A percentile compares a stretch with the other conserved stretches of the same genome.
These are phyloP conservation scores for Drosophila lacicola DNA, from an alignment of 2,888 invertebrate genomes.

Conservation along the genomic window DNA sequence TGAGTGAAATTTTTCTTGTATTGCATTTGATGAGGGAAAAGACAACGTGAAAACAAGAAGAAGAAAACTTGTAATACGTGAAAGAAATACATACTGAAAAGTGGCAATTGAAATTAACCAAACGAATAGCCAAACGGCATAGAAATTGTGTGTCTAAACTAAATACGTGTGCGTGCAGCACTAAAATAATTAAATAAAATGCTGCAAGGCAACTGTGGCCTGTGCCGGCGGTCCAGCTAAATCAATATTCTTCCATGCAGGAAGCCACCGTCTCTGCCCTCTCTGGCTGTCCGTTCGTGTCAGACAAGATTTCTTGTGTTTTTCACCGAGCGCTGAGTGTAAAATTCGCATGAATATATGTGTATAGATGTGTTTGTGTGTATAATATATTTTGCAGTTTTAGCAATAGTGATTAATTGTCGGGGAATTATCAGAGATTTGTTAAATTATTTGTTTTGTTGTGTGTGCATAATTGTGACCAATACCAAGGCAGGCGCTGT, in stretches of 20 bases:
- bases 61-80: slow-evolving; percentile 75
- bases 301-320: slow-evolving; percentile 40
- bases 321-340: slow-evolving; percentile 4
- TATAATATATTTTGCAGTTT: slow-evolving; percentile 14
- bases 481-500: slow-evolving; percentile 33
- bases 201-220: slow-evolving; percentile 12
- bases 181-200: slow-evolving; percentile 1
- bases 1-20: slow-evolving; percentile 39
- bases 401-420: slow-evolving; percentile 46
- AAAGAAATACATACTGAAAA: slow-evolving; percentile 76
- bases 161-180: not conserved
- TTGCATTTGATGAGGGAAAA: slow-evolving; percentile 43
- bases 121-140: slow-evolving; percentile 12
- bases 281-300: slow-evolving; percentile 22
- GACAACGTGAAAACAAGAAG: slow-evolving; percentile 72
- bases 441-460: slow-evolving; percentile 61
- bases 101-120: slow-evolving; percentile 28
- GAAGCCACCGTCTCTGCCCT: slow-evolving; percentile 19
- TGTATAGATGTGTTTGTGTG: not conserved
- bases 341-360: not conserved
- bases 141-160: slow-evolving; percentile 1
- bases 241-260: slow-evolving; percentile 65
- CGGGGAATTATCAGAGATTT: slow-evolving; percentile 30
- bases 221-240: slow-evolving; percentile 57
- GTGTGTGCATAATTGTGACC: slow-evolving; percentile 55